phyloP scores from a whole-genome alignment of 2,113 vertebrate species.

The Percopsis transmontana region DNA sequence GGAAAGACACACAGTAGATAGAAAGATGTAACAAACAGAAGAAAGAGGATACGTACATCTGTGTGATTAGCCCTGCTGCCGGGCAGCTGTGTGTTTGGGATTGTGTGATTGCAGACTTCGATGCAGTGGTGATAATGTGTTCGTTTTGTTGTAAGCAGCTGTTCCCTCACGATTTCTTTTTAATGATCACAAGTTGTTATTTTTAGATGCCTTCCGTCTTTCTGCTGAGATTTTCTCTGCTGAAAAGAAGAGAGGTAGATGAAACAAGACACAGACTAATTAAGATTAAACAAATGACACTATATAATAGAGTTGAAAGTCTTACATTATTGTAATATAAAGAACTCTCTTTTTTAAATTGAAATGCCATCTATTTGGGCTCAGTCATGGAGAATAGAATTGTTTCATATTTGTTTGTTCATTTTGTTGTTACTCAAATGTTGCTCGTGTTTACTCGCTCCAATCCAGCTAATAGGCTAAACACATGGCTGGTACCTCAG shows the following conservation, averaged over 20 bases:
- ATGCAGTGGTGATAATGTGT: conserved; percentile 66
- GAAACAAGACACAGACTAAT: background rate
- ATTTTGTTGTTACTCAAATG: conserved; percentile 8
- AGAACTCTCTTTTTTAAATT: background rate
- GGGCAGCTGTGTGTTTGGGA: conserved; percentile 66
- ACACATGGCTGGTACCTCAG: background rate
- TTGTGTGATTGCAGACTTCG: conserved; percentile 57
- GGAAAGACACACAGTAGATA: conserved; percentile 5
- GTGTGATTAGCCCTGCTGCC: conserved; percentile 52
- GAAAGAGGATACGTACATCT: conserved; percentile 24
- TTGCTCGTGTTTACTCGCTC: background rate
- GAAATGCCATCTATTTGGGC: background rate
- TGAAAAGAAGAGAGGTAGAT: conserved; percentile 14
- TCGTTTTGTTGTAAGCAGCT: conserved; percentile 71
- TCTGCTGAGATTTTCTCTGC: background rate
- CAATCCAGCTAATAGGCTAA: background rate
- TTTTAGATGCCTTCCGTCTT: conserved; percentile 39
- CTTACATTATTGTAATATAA: conserved; percentile 8
- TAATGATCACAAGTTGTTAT: conserved; percentile 63
- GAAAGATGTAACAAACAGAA: conserved; percentile 29
- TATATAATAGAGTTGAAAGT: too few relatives aligned
- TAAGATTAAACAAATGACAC: background rate
- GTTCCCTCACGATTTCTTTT: conserved; percentile 58
- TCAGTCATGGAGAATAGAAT: background rate
- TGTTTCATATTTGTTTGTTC: background rate